Evolutionary conservation across 2,888 invertebrate species (phyloP), one percentile per base, ranked within the genome.

Genomic region (Corythucha ciliata): DNA sequence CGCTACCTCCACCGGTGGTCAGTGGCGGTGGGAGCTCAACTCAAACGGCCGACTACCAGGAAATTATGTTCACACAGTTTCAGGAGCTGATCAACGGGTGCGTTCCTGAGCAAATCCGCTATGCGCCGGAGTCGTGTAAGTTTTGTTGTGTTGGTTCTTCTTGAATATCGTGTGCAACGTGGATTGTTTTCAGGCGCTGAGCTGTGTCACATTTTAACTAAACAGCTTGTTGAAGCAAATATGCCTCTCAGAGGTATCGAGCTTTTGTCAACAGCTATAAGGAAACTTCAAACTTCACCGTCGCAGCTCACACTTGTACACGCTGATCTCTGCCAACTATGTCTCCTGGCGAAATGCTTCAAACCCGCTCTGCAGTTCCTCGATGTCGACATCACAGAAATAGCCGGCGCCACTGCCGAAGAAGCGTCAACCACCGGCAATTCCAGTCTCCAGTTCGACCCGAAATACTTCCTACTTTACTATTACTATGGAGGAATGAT

Each of bases 401-500:
- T 96, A 63, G 84, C 88, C 63, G n/a, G n/a, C n/a, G n/a, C n/a
- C n/a, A 78, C 52, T 6, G 37, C 83, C 63, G 89, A 89, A 74
- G 85, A 46, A 44, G 14, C 24, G 46, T n/a, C n/a, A n/a, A n/a
- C n/a, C n/a, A n/a, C n/a, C n/a, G n/a, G n/a, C n/a, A n/a, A n/a
- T n/a, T n/a, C n/a, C n/a, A n/a, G n/a, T n/a, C n/a, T n/a, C 58
- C 77, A 81, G 65, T 84, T 83, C 70, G 89, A 90, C 67, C 79
- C 87, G 1, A 89, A 87, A 71, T 84, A 90, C 68, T 93, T 93
- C 67, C 75, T 97, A 46, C 75, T 91, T 0, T 96, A 92, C 68
- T 96, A 90, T 67, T 96, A 96, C 69, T 97, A 97, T 67, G 94
- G 94, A 52, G 96, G 96, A 46, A 92, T 96, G 90, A 90, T 96